Base-by-base conservation (phyloP, 2,113 vertebrate genomes). In the Megatriorchis doriae region DNA sequence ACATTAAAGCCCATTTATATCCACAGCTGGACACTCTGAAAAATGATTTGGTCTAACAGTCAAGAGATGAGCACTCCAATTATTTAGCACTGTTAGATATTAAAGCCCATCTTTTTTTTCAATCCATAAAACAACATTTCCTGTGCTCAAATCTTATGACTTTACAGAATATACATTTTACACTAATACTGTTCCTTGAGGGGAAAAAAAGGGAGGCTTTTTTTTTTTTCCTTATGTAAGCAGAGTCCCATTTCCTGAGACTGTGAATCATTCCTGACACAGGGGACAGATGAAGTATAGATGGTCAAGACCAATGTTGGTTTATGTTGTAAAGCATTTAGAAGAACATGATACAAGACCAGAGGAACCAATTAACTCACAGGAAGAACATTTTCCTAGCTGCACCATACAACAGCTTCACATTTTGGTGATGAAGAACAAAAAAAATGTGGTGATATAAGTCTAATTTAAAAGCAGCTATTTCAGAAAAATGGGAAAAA, bases 1-100 rank as follows among this genome's bases (percentile, higher is more conserved):
- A 75, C 45, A 61, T 75, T 79, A 89, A 93, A 87, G 27, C 16
- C 58, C 17, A 55, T 94, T 94, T 91, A 61, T 89, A 92, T 65
- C 43, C 95, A 89, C 88, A 95, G 73, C 83, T 94, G 91, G 88
- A 93, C 40, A 56, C 40, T 62, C 53, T 72, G 73, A 68, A 87
- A 91, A 86, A 45, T 48, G 75, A 70, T 61, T 62, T 6, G 17
- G 4, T 66, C n/a, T 94, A 94, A 78, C 7, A 78, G 23, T 74
- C 63, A 88, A 62, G 29, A 86, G 68, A 89, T 70, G 14, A 94
- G 38, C 7, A 1, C 40, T 92, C 36, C 22, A 61, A 5, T 68
- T 13, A 40, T 79, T 85, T 81, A 75, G 38, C 25, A 45, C 22
- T 74, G 20, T 61, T 67, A 75, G 25, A 36, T 65, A 78, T 75